A percentile compares a stretch with the other conserved stretches of the same genome.
These are phyloP conservation scores for Drosophila nebulosa DNA, from an alignment of 1,140 invertebrate species.

Conservation along the genomic window DNA sequence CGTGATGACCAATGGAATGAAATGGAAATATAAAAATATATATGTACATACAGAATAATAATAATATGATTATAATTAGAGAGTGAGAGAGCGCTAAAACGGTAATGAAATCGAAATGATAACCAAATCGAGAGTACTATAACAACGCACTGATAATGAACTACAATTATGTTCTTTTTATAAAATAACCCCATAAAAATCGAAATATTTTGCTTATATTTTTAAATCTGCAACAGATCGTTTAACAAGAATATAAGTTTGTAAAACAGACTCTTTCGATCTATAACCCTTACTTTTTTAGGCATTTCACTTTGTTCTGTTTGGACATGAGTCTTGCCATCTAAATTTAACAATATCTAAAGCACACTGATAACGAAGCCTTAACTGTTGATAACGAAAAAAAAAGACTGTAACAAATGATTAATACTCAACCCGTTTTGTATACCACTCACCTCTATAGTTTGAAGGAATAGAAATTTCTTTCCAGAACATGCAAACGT, in stretches of 20 bases:
- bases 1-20: slow-evolving; percentile 13
- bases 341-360: slow-evolving; percentile 48
- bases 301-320: not conserved
- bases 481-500: not conserved
- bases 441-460: not conserved
- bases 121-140: not conserved
- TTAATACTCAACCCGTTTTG: slow-evolving; percentile 18
- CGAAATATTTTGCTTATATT: no score
- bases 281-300: not conserved
- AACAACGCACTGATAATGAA: slow-evolving; percentile 28
- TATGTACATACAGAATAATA: not conserved
- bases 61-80: not conserved
- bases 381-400: slow-evolving; percentile 34
- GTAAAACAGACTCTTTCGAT: no score
- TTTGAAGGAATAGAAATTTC: slow-evolving; percentile 1
- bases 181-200: not conserved
- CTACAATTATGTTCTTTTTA: not conserved
- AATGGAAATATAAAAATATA: not conserved
- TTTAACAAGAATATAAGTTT: no score
- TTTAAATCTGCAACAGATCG: no score
- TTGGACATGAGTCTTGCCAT: slow-evolving; percentile 3
- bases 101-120: slow-evolving; percentile 14
- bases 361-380: slow-evolving; percentile 43
- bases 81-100: not conserved
- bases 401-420: slow-evolving; percentile 4